Evolutionary conservation across 1,140 invertebrate genomes (phyloP).

Genomic region (Charaxes varanes): DNA sequence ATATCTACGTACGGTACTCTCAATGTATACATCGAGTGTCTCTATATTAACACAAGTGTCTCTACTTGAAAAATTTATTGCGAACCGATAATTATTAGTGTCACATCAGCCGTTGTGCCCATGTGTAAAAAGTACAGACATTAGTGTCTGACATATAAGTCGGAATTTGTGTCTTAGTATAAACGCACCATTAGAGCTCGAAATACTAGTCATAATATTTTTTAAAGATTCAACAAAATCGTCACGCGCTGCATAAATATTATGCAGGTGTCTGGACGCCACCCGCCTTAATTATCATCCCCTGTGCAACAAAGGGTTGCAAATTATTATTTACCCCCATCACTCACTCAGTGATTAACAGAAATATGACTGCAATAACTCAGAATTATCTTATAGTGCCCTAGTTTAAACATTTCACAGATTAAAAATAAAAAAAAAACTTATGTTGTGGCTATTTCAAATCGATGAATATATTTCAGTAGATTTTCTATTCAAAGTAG

Average conservation of each 20-base stretch:
- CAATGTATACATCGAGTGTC: too few relatives aligned
- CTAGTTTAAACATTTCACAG: constrained; percentile 8
- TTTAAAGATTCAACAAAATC: too few relatives aligned
- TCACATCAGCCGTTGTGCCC: too few relatives aligned
- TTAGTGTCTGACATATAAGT: too few relatives aligned
- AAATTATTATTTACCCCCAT: constrained; percentile 67
- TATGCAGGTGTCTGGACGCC: constrained; percentile 53
- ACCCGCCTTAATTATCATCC: constrained; percentile 46
- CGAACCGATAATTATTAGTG: too few relatives aligned
- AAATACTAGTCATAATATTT: too few relatives aligned
- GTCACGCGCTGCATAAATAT: constrained; percentile 18
- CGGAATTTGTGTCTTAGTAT: too few relatives aligned
- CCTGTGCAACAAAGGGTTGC: constrained; percentile 53
- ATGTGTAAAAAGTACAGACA: too few relatives aligned
- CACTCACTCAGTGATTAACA: constrained; percentile 44
- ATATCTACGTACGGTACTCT: too few relatives aligned
- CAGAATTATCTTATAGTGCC: constrained; percentile 53
- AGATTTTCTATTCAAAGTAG: too few relatives aligned
- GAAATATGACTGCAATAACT: constrained; percentile 58
- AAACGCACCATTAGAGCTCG: too few relatives aligned
- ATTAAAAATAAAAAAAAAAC: neutral
- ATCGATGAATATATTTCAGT: neutral
- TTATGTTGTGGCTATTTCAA: neutral
- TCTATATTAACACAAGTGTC: too few relatives aligned
- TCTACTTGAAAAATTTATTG: constrained; percentile 1